Evolutionary conservation across 2,888 invertebrate genomes (phyloP).

Genomic region (Gastracanthus pulcherrimus): DNA sequence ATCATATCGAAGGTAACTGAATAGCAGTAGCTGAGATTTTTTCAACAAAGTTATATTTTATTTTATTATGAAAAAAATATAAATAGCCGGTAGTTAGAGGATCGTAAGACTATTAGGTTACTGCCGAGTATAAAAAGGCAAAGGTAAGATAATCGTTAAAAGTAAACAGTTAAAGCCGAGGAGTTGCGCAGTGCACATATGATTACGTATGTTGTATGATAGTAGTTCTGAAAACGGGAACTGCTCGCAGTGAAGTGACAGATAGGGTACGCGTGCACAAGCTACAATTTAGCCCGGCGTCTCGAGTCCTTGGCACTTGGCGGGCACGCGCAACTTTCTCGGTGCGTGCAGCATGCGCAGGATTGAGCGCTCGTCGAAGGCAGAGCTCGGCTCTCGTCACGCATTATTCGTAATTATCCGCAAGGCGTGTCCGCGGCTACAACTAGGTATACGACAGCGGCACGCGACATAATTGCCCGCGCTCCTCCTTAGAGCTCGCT

Average conservation of each 20-base stretch:
- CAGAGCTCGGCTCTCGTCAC: slow-evolving; percentile 14
- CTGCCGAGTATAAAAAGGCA: too few species aligned
- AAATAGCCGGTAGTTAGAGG: too few species aligned
- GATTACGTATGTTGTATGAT: background rate
- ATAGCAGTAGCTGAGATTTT: too few species aligned
- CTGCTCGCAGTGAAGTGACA: background rate
- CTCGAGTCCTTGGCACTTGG: too few species aligned
- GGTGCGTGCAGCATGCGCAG: background rate
- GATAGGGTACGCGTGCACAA: background rate
- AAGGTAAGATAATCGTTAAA: background rate
- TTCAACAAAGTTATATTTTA: too few species aligned
- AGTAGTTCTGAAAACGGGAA: background rate
- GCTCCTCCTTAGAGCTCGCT: background rate
- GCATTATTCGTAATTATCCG: slow-evolving; percentile 35
- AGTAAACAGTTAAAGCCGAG: background rate
- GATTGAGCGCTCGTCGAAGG: background rate
- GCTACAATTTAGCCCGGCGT: background rate
- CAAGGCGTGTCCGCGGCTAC: slow-evolving; percentile 37
- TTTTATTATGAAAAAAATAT: too few species aligned
- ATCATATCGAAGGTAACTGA: too few species aligned
- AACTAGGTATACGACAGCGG: too few species aligned
- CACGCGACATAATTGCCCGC: slow-evolving; percentile 38
- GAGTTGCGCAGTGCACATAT: background rate
- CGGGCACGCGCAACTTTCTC: slow-evolving; percentile 3
- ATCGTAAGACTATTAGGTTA: too few species aligned